Evolutionary conservation across 2,888 invertebrate species (phyloP), one percentile per base, ranked within the genome.

Genomic region (Cyclophora albipunctata): DNA sequence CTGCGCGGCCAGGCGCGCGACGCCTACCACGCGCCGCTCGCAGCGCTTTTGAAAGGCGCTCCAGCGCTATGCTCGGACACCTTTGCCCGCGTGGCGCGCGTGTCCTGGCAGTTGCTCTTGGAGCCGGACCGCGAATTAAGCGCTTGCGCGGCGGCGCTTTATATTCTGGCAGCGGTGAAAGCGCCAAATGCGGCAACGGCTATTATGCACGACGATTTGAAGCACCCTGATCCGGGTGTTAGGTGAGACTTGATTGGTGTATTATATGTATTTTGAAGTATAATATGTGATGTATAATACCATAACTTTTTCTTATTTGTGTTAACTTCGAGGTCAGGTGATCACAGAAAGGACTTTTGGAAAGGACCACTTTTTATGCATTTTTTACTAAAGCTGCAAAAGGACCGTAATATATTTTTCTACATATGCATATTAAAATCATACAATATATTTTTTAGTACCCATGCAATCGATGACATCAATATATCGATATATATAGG

Each of bases 91-190:
- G 93, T 97, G 41, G 91, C 98, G 54, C 95, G 96, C 0, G 95
- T 97, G 0, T 96, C 98, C 0, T 99, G 99, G 99, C 96, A 98
- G 70, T 89, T 99, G 20, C 88, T 99, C 3, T 80, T 99, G 43
- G 98, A 99, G 73, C 91, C 93, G n/a, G 98, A 98, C 73, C 91
- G 95, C 61, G 96, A 96, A 76, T 93, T 96, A 5, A 92, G 95
- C 41, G 94, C 96, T 0, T 92, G 94, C 46, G 95, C 96, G 37
- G 96, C 98, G 0, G 94, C 97, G 0, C 87, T 98, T 20, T 98
- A 99, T 75, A 96, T 99, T 60, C 90, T 99, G 56, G 94, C 95
- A 1, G 96, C 99, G 0, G 98, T 99, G 0, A 94, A 96, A 68
- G 94, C 96, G 0, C 96, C 99, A 0, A 93, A 94, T 50, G 95